Evolutionary conservation across 2,797 vertebrate species (phyloP).

Genomic region (Saxicola maurus): DNA sequence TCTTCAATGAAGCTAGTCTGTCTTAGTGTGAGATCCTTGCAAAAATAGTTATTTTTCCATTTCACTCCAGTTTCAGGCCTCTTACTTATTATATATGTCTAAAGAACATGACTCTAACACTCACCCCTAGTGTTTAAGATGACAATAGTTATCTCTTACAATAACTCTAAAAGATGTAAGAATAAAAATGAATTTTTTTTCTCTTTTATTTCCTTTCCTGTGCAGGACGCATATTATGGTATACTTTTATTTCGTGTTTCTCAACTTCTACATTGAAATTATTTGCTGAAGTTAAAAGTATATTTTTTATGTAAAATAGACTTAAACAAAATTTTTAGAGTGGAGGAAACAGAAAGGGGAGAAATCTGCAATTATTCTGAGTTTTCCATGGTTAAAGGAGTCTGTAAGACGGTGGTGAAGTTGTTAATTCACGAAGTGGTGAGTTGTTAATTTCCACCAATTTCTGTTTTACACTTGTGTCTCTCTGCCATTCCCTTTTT

Average conservation of each 20-base stretch:
- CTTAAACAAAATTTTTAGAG: neutral
- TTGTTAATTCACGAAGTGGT: too few species aligned
- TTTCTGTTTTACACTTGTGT: neutral
- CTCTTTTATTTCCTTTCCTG: neutral
- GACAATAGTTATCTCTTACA: neutral
- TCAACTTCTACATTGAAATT: neutral
- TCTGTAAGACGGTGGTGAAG: neutral
- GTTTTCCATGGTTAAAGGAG: neutral
- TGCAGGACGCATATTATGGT: neutral
- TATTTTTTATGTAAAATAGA: neutral
- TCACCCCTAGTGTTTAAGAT: neutral
- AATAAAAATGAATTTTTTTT: neutral
- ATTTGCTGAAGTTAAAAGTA: neutral
- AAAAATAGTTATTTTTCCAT: neutral
- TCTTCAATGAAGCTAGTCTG: neutral
- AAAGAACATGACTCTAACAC: neutral
- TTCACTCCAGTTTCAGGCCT: neutral
- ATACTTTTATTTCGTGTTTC: neutral
- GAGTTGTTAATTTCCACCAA: neutral
- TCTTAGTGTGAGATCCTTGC: neutral
- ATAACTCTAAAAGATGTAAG: neutral
- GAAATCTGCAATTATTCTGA: neutral
- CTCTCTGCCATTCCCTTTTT: constrained; percentile 3
- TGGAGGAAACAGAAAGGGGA: neutral
- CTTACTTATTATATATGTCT: neutral